These are phyloP conservation scores for Petrophora chlorosata DNA, from an alignment of 2,888 invertebrate genomes.

Conservation along the genomic window DNA sequence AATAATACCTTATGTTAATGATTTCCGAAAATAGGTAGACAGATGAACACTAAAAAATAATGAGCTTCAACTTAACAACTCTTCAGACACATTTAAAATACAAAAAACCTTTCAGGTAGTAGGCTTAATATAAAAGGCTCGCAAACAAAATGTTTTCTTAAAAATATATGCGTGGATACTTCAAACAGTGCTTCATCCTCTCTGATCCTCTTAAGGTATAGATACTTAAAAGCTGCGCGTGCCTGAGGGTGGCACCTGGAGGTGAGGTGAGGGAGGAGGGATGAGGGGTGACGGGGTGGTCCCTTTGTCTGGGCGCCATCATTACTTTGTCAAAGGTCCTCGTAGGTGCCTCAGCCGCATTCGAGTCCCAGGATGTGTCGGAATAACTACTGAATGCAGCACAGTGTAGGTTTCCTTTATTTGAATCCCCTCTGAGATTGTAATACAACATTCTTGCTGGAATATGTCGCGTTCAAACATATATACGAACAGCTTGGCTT, in stretches of 20 bases:
- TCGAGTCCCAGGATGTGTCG: constrained; percentile 37
- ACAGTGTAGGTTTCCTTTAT: constrained; percentile 10
- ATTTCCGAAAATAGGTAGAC: too few species aligned
- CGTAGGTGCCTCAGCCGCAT: constrained; percentile 34
- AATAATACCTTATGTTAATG: too few species aligned
- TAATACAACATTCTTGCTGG: not conserved
- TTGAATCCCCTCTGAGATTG: not conserved
- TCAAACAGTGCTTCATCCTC: constrained; percentile 42
- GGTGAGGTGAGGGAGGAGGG: constrained; percentile 39
- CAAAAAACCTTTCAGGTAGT: constrained; percentile 4
- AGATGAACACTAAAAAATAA: constrained; percentile 10
- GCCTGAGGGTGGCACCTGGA: constrained; percentile 32
- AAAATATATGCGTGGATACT: constrained; percentile 30
- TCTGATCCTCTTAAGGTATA: constrained; percentile 46
- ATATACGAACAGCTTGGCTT: too few species aligned
- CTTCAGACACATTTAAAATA: constrained; percentile 3
- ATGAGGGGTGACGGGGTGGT: constrained; percentile 26
- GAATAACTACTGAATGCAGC: constrained; percentile 18
- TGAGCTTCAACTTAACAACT: not conserved
- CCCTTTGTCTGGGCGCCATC: constrained; percentile 72
- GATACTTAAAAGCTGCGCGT: constrained; percentile 52
- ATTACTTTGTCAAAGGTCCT: constrained; percentile 82
- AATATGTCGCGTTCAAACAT: too few species aligned
- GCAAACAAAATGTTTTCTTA: constrained; percentile 37
- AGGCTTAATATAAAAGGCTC: too few species aligned